Evolutionary conservation across 2,797 vertebrate genomes (phyloP), one percentile per base, ranked within the genome.

Genomic region (Fistularia tabacaria): DNA sequence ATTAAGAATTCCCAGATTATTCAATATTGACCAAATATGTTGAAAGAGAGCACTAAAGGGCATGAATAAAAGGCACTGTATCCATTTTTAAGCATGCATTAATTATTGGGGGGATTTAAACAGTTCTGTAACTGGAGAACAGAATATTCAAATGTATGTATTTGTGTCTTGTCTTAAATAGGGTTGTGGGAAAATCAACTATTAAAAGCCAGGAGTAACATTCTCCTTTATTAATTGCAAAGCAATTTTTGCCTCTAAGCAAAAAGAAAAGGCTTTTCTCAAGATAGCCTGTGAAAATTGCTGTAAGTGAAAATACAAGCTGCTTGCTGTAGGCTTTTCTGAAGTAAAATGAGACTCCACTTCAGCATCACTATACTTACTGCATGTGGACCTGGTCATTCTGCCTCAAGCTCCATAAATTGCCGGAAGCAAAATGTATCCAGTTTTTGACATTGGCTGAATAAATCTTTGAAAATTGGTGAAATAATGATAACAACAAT

Each of bases 171-270:
- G 25, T 5, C 25, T 25, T 25, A 25, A 25, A 25, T 25, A 25
- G 25, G 25, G 5, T n/a, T 14, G 15, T 36, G 43, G 53, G 57
- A 60, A 53, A 44, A 66, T 60, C 13, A 47, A 56, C 49, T 36
- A 43, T 49, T 56, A 64, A 62, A 66, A 73, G 46, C 10, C 10
- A 39, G 37, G 41, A 52, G 54, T 47, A 62, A 62, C 57, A 46
- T 13, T 44, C 9, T 63, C 56, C 57, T 58, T 80, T 74, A 83
- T 78, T 72, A 75, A 78, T 77, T 66, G 57, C 64, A 57, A 64
- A 65, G 43, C 57, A 76, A 64, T 57, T 71, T 76, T 71, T 7
- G 44, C 76, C 77, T 59, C 61, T 7, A 4, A 66, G 76, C 46
- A 37, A 71, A 59, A 69, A 52, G 49, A 36, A 13, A 14, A 54